Evolutionary conservation across 2,797 vertebrate genomes (phyloP), one percentile per base, ranked within the genome.

Genomic region (Rhabdomys pumilio): DNA sequence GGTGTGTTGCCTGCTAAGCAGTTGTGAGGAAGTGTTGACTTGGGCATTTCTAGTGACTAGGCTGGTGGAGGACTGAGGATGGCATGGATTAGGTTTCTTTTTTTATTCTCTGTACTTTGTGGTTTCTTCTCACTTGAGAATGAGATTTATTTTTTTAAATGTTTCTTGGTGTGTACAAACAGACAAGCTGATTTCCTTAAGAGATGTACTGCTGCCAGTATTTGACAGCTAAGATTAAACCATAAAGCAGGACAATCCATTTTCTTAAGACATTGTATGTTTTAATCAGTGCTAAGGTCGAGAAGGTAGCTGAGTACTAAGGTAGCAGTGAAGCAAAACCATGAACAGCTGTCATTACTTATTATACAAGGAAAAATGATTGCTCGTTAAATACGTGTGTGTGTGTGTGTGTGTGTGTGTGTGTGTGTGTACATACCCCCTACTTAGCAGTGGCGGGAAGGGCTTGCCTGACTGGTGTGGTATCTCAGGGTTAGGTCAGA

Each of bases 181-280:
- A 96, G 57, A 53, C 90, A 95, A 63, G 61, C 91, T 85, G 88
- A 98, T 98, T 94, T 97, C 67, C 94, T 75, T 97, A 98, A 97
- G 94, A 98, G 97, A 96, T 93, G 87, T 65, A 94, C 1, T 20
- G 4, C 97, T 98, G 84, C 83, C 80, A 94, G 69, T 91, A 65
- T 98, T 98, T 97, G 97, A 97, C 75, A 96, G 91, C 79, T 93
- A 90, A 96, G 93, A 96, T 91, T 97, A 98, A 98, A 63, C 77
- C 89, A 95, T 98, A 98, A 98, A 98, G 96, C 97, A 96, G 65
- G 63, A 91, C 77, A 61, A 95, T 97, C 79, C 59, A 41, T 98
- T 97, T 98, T 79, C 92, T 98, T 93, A 98, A 98, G 94, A 97
- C 72, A 87, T 97, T 97, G 97, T 98, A 31, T 98, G 29, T 98